Conservation (phyloP, 2,888 invertebrate species). For the Orchestes rusci region DNA sequence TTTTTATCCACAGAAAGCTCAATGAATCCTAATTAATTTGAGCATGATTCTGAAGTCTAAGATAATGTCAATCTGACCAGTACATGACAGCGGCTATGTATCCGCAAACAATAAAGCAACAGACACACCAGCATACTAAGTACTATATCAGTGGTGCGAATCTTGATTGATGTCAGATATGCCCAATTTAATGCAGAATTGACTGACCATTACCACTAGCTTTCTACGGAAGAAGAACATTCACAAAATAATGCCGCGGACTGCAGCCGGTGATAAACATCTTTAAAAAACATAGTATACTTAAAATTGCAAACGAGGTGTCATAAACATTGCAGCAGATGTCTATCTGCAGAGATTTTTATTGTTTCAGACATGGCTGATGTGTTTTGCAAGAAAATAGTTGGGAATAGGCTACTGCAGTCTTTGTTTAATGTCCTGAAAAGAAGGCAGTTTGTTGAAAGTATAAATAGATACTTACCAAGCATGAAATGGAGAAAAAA, state of each 20-base stretch:
- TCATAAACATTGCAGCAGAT: conserved; percentile 1
- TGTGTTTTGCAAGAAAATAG: too few species aligned
- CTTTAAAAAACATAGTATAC: neutral
- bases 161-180: conserved; percentile 17
- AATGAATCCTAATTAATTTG: too few species aligned
- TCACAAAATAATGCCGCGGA: conserved; percentile 10
- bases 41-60: too few species aligned
- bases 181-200: conserved; percentile 17
- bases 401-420: too few species aligned
- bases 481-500: too few species aligned
- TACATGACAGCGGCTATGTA: too few species aligned
- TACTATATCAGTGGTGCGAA: conserved; percentile 11
- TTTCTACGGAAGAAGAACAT: conserved; percentile 8
- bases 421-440: too few species aligned
- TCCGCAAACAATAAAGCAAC: conserved; percentile 7
- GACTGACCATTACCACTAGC: conserved; percentile 9
- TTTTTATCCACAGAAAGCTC: too few species aligned
- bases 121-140: conserved; percentile 3
- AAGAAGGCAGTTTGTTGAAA: too few species aligned
- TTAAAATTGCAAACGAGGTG: conserved; percentile 2
- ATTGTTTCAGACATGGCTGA: neutral
- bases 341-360: conserved; percentile 4
- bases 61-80: too few species aligned
- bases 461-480: too few species aligned
- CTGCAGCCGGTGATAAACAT: conserved; percentile 1